Evolutionary conservation across 2,888 invertebrate species (phyloP), one percentile per base, ranked within the genome.

Genomic region (Synanthedon tipuliformis): DNA sequence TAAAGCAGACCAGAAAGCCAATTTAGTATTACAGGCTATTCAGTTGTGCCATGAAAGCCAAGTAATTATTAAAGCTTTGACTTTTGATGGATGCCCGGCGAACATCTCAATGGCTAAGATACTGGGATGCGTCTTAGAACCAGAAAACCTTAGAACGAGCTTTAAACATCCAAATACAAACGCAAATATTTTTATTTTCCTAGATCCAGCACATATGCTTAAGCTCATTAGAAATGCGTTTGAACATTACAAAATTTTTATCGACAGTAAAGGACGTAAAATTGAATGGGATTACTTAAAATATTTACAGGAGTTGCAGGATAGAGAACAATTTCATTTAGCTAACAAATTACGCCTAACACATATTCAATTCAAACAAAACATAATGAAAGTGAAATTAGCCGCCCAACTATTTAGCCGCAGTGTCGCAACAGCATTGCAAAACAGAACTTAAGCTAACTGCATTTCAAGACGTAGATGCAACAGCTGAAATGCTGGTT

Each of bases 161-260:
- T 45, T 45, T 45, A 45, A 45, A 45, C 45, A 45, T 34, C 27
- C 27, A 8, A 34, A 8, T 2, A 34, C 27, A 34, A 34, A 34
- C 8, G 27, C 8, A 8, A 3, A 45, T 45, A 15, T 45, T 11
- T n/a, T 45, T 45, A 3, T 45, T 5, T 45, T n/a, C 5, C 12
- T 45, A 5, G 45, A 45, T 15, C 45, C 45, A 45, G n/a, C 13
- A n/a, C 45, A 45, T 45, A 45, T 45, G 45, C 5, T 45, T 8
- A 45, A 45, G 10, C 45, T 45, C 12, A 11, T 45, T 11, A 45
- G 45, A 45, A 45, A 45, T 3, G 45, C 59, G 7, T 55, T 61
- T 48, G 52, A 58, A 51, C 45, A 13, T n/a, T 49, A 58, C 23
- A 45, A 51, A 16, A 34, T 16, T 1, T 55, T 59, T 51, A 8